A percentile compares a stretch with the other conserved stretches of the same genome.
Evolutionary conservation across 2,888 invertebrate species (phyloP).

Genomic region (Lepidocyrtinus sp.): DNA sequence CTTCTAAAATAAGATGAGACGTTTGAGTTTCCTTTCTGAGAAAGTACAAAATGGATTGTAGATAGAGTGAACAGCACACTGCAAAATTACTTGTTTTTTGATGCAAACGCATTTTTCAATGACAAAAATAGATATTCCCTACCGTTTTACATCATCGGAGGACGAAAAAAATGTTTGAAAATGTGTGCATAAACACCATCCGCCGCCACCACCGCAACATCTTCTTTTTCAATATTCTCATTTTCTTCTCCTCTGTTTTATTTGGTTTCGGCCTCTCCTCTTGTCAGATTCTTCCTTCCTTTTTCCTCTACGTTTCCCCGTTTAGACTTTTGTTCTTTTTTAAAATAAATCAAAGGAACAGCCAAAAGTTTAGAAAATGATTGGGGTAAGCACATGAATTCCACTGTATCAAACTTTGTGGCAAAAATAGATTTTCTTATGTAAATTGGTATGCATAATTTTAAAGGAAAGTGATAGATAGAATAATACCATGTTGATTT

Average conservation of each 20-base stretch:
- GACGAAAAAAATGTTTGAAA: slow-evolving; percentile 36
- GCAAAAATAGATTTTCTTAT: slow-evolving; percentile 13
- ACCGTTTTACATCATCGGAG: slow-evolving; percentile 50
- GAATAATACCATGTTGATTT: slow-evolving; percentile 4
- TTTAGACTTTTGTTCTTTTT: neutral
- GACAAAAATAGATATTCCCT: slow-evolving; percentile 69
- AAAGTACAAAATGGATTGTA: neutral
- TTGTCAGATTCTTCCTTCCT: slow-evolving; percentile 10
- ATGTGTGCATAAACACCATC: slow-evolving; percentile 22
- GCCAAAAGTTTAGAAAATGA: neutral
- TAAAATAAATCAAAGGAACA: slow-evolving; percentile 9
- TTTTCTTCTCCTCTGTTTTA: slow-evolving; percentile 23
- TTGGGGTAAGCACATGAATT: neutral
- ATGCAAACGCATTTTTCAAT: slow-evolving; percentile 68
- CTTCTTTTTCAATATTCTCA: slow-evolving; percentile 25
- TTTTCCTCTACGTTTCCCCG: neutral
- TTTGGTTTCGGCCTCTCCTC: slow-evolving; percentile 8
- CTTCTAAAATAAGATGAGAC: slow-evolving; percentile 35
- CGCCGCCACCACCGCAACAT: neutral
- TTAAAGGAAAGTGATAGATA: neutral
- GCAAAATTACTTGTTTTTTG: slow-evolving; percentile 46
- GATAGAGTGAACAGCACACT: neutral
- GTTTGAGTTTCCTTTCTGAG: neutral
- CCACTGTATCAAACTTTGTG: slow-evolving; percentile 7
- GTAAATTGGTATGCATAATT: too few relatives aligned